phyloP scores from a whole-genome alignment of 2,888 invertebrate genomes.

The Tipula vernalis region DNA sequence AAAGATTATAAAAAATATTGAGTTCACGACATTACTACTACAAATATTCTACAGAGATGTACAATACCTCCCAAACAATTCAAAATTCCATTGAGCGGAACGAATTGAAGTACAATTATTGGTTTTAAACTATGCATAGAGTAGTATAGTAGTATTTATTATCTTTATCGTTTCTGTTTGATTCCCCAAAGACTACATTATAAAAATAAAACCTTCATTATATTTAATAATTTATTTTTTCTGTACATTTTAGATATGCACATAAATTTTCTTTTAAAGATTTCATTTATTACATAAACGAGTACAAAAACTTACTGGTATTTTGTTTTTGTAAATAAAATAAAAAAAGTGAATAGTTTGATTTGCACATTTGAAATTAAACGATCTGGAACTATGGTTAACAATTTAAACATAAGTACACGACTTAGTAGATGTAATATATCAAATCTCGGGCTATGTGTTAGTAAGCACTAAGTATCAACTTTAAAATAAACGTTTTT shows the following conservation, averaged over 20 bases:
- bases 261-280: neutral
- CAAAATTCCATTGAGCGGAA: neutral
- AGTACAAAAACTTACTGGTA: neutral
- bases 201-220: neutral
- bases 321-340: neutral
- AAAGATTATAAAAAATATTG: neutral
- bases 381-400: neutral
- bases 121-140: neutral
- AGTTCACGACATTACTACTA: neutral
- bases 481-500: too few relatives aligned
- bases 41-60: neutral
- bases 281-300: conserved; percentile 4
- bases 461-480: too few relatives aligned
- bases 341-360: neutral
- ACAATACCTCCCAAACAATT: neutral
- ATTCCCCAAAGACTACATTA: neutral
- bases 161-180: neutral
- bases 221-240: neutral
- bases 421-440: neutral
- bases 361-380: neutral
- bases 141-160: neutral
- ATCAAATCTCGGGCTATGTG: neutral
- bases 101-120: neutral
- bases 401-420: neutral
- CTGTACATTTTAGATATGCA: neutral